phyloP scores from a whole-genome alignment of 2,113 vertebrate species.

The Hyaena hyaena region DNA sequence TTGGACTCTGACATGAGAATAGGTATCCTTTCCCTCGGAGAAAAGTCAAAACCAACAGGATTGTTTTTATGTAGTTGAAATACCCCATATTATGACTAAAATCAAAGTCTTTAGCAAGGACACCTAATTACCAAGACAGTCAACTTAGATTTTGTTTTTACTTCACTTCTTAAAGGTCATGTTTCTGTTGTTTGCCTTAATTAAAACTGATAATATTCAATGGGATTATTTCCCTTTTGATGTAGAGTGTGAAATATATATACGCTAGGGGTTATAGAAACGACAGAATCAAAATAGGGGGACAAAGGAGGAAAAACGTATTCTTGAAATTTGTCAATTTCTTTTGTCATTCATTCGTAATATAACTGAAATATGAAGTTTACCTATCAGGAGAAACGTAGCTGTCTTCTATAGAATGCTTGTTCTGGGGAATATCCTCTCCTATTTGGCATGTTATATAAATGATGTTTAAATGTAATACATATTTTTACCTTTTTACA shows the following conservation, averaged over 20 bases:
- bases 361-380: not conserved
- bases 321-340: not conserved
- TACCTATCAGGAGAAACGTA: not conserved
- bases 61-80: constrained; percentile 31
- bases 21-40: not conserved
- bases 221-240: not conserved
- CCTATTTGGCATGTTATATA: not conserved
- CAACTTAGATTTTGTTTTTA: not conserved
- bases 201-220: constrained; percentile 8
- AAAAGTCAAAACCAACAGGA: not conserved
- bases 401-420: not conserved
- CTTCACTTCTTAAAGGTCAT: constrained; percentile 7
- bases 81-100: not conserved
- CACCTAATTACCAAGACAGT: not conserved
- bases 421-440: not conserved
- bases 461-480: not conserved
- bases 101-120: not conserved
- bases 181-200: not conserved
- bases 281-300: not conserved
- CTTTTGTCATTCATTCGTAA: constrained; percentile 21
- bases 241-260: constrained; percentile 2
- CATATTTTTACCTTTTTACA: not conserved
- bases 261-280: not conserved
- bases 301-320: not conserved
- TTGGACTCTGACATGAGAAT: not conserved